Evolutionary conservation across 2,797 vertebrate genomes (phyloP), one percentile per base, ranked within the genome.

Genomic region (Gastrophryne carolinensis): DNA sequence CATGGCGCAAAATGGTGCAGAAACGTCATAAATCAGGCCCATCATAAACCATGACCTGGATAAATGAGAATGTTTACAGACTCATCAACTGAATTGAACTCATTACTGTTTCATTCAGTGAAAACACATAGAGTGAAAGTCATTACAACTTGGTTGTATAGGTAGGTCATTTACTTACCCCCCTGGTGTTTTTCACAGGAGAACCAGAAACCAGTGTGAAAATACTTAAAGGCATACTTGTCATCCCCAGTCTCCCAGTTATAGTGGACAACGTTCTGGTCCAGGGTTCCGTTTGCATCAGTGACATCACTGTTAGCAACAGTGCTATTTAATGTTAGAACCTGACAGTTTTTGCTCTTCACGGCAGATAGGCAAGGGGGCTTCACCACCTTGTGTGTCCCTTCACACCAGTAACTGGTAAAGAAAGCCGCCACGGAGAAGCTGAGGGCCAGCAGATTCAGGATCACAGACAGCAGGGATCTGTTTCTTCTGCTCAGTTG

Each of bases 241-340:
- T 95, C 93, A 73, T 95, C 93, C 19, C 93, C 92, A 0, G 92
- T 94, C 86, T 95, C 93, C 93, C 93, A 95, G 82, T 94, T 93
- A 82, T 94, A 94, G 71, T 92, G 91, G 9, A 94, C 93, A 0
- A 89, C 91, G 0, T 94, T 92, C 73, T 87, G 90, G 13, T 82
- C 76, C 61, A 75, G 77, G 85, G 72, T 83, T 89, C 91, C 81
- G 84, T 88, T 83, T 88, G 89, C 23, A 80, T 85, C 84, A 89
- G 90, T 79, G 67, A 89, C 64, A 82, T 86, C 83, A 85, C 91
- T 90, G 47, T 88, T 92, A 85, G 90, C 89, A 86, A 89, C 89
- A 79, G 91, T 86, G 44, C 87, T 88, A 10, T 75, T 75, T 3
- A 75, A 13, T 4, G 29, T 29, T 15, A 68, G 30, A 5, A 50